phyloP scores from a whole-genome alignment of 1,140 invertebrate species.

The Scaptomyza pallida region DNA sequence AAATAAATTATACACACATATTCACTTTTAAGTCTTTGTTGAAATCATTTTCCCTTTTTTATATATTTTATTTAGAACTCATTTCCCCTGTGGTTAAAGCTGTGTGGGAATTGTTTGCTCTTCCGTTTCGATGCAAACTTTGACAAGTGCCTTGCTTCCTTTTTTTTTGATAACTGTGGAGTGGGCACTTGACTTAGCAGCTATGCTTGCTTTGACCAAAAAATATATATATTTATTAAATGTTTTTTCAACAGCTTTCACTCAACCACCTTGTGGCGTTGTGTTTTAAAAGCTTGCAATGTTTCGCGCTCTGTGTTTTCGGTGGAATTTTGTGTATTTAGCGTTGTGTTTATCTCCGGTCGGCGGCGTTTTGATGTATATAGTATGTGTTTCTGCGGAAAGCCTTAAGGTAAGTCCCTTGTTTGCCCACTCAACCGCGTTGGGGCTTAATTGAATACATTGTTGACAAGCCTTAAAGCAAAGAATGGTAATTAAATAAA shows the following conservation, averaged over 20 bases:
- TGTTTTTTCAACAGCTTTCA: constrained; percentile 8
- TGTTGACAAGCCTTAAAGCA: constrained; percentile 1
- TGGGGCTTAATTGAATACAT: constrained; percentile 8
- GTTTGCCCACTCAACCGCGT: constrained; percentile 7
- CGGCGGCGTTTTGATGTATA: background rate
- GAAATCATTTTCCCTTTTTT: constrained; percentile 7
- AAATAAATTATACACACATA: too few relatives aligned
- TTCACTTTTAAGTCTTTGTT: background rate
- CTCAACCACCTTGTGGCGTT: background rate
- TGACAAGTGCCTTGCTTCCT: constrained; percentile 10
- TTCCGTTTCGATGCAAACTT: constrained; percentile 11
- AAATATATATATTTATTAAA: constrained; percentile 11
- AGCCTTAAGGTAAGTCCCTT: constrained; percentile 16
- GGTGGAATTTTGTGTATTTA: constrained; percentile 5
- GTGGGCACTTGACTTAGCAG: constrained; percentile 17
- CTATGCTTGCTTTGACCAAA: constrained; percentile 17
- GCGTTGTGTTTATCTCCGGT: background rate
- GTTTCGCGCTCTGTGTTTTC: background rate
- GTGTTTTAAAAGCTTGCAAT: background rate
- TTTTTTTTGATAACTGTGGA: constrained; percentile 3
- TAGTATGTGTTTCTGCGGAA: too few relatives aligned
- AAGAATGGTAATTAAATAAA: constrained; percentile 14
- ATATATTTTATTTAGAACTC: background rate
- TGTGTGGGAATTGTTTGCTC: constrained; percentile 17
- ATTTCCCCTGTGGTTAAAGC: constrained; percentile 21